Base-by-base conservation (phyloP, 2,113 vertebrate genomes). In the Myanophis thanlyinensis region DNA sequence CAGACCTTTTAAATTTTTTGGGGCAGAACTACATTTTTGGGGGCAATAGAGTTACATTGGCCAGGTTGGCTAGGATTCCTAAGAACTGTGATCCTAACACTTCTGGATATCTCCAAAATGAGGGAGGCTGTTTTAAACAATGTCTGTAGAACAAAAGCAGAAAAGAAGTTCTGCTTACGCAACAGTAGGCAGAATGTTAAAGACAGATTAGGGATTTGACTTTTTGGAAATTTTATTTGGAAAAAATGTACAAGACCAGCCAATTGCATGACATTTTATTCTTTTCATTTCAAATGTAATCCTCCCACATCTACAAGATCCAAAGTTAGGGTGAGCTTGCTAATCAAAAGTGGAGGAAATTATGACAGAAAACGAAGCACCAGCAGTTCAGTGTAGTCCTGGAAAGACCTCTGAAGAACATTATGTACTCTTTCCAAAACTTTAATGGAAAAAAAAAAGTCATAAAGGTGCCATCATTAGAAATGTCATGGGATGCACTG, bases 401-500 rank as follows among this genome's bases (percentile, higher is more conserved):
- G 93, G 94, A 93, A 47, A 94, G 87, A 84, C 92, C 94, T 91
- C 0, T 0, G 53, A 73, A 94, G 89, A 92, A 95, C 93, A 95
- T 52, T 88, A 92, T 52, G 92, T 94, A 89, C 84, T 93, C 89
- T 92, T 80, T 90, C 93, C 94, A 92, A 95, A 89, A 87, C 93
- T 91, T 90, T 93, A 90, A 49, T 59, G 56, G 47, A 91, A 85
- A 51, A 54, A 51, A 54, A 85, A 80, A 91, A 94, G 94, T 93
- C 87, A 62, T 86, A 94, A 93, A 95, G 91, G 91, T 93, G 91
- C 62, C 94, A 94, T 80, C 20, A 2, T 80, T 84, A 94, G 89
- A 93, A 95, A 89, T 93, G 92, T 89, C 89, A 95, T 54, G 84
- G 90, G 95, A 94, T 90, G 93, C 73, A 93, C 88, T 73, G 80